Conservation (phyloP, 2,113 vertebrate genomes). For the Microcebus ravelobensis region DNA sequence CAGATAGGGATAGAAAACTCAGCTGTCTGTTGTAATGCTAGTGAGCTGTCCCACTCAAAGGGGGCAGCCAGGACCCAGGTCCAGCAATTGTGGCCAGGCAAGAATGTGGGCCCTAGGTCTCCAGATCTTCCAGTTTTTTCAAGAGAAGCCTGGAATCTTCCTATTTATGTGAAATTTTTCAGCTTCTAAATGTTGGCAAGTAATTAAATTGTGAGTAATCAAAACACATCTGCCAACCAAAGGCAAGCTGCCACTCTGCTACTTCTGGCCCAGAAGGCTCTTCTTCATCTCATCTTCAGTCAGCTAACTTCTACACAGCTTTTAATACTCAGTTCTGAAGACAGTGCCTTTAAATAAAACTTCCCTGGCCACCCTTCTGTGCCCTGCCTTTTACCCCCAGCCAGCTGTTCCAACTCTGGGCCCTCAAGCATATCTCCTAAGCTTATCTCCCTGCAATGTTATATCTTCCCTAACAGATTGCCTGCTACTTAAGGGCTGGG, state of each 20-base stretch:
- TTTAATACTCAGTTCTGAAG: background rate
- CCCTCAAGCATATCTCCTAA: background rate
- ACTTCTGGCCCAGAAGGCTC: too few species aligned
- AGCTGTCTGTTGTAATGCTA: too few species aligned
- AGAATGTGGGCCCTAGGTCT: background rate
- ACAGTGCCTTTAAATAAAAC: background rate
- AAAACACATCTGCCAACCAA: background rate
- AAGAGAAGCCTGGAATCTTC: background rate
- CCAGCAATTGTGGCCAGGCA: background rate
- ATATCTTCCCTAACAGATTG: background rate
- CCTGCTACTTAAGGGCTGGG: background rate
- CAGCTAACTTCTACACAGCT: background rate
- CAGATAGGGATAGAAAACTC: background rate
- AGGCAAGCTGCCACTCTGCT: background rate
- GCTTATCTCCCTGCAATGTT: background rate
- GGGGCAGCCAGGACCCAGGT: too few species aligned
- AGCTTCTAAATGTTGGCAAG: background rate
- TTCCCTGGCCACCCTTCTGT: background rate
- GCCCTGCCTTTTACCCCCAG: background rate
- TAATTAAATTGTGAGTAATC: conserved; percentile 25
- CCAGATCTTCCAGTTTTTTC: background rate
- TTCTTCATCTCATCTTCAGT: background rate
- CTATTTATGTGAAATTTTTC: background rate
- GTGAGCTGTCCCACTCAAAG: background rate
- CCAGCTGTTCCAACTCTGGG: background rate